Conservation (phyloP, 2,888 invertebrate species). For the Trissolcus brochymenae region DNA sequence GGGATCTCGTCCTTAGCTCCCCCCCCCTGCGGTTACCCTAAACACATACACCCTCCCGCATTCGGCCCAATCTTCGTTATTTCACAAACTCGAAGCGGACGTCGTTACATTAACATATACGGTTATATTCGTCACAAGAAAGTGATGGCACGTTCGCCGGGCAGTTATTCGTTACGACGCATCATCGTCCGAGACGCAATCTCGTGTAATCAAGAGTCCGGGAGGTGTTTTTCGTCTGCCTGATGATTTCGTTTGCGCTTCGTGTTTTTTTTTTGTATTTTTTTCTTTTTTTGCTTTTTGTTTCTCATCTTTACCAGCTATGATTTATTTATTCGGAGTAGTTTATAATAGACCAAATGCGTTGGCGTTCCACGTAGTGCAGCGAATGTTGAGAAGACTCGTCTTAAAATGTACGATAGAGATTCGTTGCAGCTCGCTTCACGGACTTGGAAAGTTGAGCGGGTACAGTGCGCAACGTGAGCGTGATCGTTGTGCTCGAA, state of each 20-base stretch:
- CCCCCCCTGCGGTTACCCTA: constrained; percentile 57
- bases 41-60: constrained; percentile 58
- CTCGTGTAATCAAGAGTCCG: constrained; percentile 34
- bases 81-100: constrained; percentile 31
- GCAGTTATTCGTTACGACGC: constrained; percentile 33
- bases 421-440: constrained; percentile 41
- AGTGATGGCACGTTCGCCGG: constrained; percentile 55
- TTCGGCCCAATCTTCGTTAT: constrained; percentile 44
- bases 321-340: constrained; percentile 45
- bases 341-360: constrained; percentile 42
- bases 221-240: constrained; percentile 7
- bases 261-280: background rate
- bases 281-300: background rate
- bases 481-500: constrained; percentile 49
- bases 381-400: constrained; percentile 37
- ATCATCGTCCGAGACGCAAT: constrained; percentile 44
- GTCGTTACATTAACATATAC: constrained; percentile 40
- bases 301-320: constrained; percentile 37
- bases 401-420: constrained; percentile 26
- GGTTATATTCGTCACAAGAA: constrained; percentile 39
- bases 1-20: constrained; percentile 72
- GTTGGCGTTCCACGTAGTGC: constrained; percentile 26
- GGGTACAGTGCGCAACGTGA: constrained; percentile 51
- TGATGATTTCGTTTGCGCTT: background rate
- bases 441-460: constrained; percentile 52